phyloP scores from a whole-genome alignment of 2,113 vertebrate species.

The Hirundichthys speculiger region DNA sequence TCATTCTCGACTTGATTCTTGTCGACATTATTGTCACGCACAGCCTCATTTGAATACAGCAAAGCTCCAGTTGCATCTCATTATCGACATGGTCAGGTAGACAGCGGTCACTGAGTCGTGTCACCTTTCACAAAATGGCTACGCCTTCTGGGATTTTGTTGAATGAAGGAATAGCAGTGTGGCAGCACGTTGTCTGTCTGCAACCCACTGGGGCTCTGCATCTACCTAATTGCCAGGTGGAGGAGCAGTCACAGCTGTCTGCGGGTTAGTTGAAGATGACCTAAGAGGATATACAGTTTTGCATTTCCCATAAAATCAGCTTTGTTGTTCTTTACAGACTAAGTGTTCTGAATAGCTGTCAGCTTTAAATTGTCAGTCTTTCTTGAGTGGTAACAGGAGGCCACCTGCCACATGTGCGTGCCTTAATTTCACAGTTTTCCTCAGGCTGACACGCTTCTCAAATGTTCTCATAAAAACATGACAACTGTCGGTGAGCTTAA shows the following conservation, averaged over 20 bases:
- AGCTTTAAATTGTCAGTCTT: slow-evolving; percentile 36
- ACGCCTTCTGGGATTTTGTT: slow-evolving; percentile 56
- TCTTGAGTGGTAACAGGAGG: slow-evolving; percentile 19
- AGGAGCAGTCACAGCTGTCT: slow-evolving; percentile 70
- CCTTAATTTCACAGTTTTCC: slow-evolving; percentile 60
- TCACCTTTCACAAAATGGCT: slow-evolving; percentile 73
- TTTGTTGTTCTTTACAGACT: slow-evolving; percentile 40
- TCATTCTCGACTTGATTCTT: slow-evolving; percentile 28
- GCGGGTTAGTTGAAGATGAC: slow-evolving; percentile 66
- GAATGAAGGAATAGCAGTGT: slow-evolving; percentile 48
- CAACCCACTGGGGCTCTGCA: slow-evolving; percentile 50
- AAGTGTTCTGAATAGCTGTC: slow-evolving; percentile 40
- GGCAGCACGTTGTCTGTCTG: slow-evolving; percentile 31
- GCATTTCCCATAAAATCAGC: slow-evolving; percentile 50
- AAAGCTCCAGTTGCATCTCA: slow-evolving; percentile 73
- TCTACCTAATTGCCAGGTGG: slow-evolving; percentile 69
- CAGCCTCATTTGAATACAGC: slow-evolving; percentile 74
- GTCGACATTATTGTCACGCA: slow-evolving; percentile 67
- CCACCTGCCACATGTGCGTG: slow-evolving; percentile 11
- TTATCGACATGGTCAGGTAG: slow-evolving; percentile 73
- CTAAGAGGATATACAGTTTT: slow-evolving; percentile 60
- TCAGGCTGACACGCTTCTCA: slow-evolving; percentile 32
- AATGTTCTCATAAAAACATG: slow-evolving; percentile 22
- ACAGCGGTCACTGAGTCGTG: slow-evolving; percentile 74
- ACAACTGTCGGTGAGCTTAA: slow-evolving; percentile 47